Percentiles rank a stretch among this genome's conserved stretches.
Evolutionary conservation across 1,140 invertebrate species (phyloP).

Genomic region (Papilio polytes): DNA sequence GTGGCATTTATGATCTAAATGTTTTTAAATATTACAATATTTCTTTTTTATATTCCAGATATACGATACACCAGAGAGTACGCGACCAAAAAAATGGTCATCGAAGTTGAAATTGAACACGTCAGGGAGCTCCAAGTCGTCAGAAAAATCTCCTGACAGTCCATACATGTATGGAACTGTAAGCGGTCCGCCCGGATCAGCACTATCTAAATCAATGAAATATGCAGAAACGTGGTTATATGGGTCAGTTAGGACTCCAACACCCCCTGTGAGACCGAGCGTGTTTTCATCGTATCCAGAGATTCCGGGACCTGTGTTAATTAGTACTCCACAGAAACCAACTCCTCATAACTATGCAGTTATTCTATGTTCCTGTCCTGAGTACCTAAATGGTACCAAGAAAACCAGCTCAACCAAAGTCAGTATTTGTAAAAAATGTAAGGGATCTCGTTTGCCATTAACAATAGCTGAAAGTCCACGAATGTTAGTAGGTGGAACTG

Average conservation of each 20-base stretch:
- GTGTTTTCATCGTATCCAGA: constrained; percentile 83
- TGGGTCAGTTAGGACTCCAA: constrained; percentile 87
- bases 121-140: constrained; percentile 74
- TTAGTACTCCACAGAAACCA: constrained; percentile 81
- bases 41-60: constrained; percentile 68
- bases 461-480: constrained; percentile 83
- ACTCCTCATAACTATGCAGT: constrained; percentile 85
- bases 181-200: constrained; percentile 83
- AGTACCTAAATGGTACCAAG: constrained; percentile 90
- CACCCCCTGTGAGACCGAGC: constrained; percentile 82
- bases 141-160: constrained; percentile 78
- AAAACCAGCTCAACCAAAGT: constrained; percentile 88
- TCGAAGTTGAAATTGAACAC: constrained; percentile 78
- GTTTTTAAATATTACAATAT: not conserved
- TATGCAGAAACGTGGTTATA: constrained; percentile 93
- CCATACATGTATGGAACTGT: constrained; percentile 80
- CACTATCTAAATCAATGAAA: constrained; percentile 91
- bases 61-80: constrained; percentile 72
- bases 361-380: constrained; percentile 90
- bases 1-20: no score
- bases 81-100: constrained; percentile 79
- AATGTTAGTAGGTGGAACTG: constrained; percentile 84
- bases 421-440: constrained; percentile 91
- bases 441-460: constrained; percentile 88
- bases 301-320: constrained; percentile 83